These are phyloP conservation scores for Megamerina dolium DNA, from an alignment of 2,888 invertebrate genomes.

Conservation along the genomic window DNA sequence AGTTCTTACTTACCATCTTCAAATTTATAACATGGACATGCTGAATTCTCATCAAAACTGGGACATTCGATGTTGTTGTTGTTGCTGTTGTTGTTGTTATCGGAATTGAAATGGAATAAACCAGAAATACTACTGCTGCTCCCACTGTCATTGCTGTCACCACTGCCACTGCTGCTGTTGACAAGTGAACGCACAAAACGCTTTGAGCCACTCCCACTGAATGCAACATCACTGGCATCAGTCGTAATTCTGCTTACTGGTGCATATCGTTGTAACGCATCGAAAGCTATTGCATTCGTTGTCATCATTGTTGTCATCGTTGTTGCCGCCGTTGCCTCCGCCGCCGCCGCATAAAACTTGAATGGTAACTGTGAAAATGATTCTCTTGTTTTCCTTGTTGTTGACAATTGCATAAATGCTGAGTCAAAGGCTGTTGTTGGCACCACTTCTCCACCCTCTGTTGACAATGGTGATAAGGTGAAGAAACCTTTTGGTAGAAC, in stretches of 20 bases:
- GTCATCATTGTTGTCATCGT: slow-evolving; percentile 3
- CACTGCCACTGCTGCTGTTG: slow-evolving; percentile 4
- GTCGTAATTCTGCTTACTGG: background rate
- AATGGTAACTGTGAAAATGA: slow-evolving; percentile 1
- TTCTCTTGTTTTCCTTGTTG: slow-evolving; percentile 7
- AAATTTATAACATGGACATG: slow-evolving; percentile 88
- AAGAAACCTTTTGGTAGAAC: background rate
- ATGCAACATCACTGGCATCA: slow-evolving; percentile 12
- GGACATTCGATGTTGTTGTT: slow-evolving; percentile 57
- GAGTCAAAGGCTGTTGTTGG: background rate
- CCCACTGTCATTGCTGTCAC: slow-evolving; percentile 3
- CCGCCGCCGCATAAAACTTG: background rate
- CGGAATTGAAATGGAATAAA: slow-evolving; percentile 15
- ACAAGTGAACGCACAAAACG: slow-evolving; percentile 7
- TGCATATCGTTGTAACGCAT: background rate
- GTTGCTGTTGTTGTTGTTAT: slow-evolving; percentile 16
- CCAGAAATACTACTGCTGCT: slow-evolving; percentile 11
- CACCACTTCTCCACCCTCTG: background rate
- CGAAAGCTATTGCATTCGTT: background rate
- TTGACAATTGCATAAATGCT: background rate
- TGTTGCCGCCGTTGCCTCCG: slow-evolving; percentile 2
- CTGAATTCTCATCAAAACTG: slow-evolving; percentile 67
- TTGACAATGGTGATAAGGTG: too few species aligned
- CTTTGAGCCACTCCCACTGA: slow-evolving; percentile 8
- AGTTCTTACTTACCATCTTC: slow-evolving; percentile 63